A percentile compares a stretch with the other conserved stretches of the same genome.
Conservation (phyloP, 2,888 invertebrate species). For the Slavum lentiscoides region DNA sequence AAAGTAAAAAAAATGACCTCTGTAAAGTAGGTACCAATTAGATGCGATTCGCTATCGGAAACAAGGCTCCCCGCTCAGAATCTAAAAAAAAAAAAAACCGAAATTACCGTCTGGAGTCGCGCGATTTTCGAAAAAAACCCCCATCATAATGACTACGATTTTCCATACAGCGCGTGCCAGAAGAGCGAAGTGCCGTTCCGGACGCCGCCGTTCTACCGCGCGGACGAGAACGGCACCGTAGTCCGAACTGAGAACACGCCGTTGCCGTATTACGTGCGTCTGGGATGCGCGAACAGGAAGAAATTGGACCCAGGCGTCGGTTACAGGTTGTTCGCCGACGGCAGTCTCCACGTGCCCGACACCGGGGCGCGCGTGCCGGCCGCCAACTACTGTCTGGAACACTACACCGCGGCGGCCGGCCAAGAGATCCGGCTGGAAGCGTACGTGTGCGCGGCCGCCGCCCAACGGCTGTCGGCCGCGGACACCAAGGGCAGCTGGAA, state of each 20-base stretch:
- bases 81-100: too few relatives aligned
- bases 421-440: background rate
- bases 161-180: background rate
- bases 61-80: too few relatives aligned
- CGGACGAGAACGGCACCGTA: background rate
- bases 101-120: too few relatives aligned
- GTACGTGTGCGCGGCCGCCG: too few relatives aligned
- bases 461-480: too few relatives aligned
- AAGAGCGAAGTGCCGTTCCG: background rate
- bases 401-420: background rate
- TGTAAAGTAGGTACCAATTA: too few relatives aligned
- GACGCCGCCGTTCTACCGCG: background rate
- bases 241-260: background rate
- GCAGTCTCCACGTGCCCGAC: background rate
- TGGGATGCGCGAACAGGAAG: background rate
- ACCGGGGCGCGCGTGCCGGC: background rate
- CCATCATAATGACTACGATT: too few relatives aligned
- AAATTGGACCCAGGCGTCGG: background rate
- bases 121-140: too few relatives aligned
- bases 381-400: conserved; percentile 11
- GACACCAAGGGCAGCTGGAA: conserved; percentile 27
- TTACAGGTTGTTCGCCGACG: background rate
- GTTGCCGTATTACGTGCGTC: background rate
- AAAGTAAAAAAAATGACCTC: too few relatives aligned
- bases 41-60: too few relatives aligned